Conservation (phyloP, 1,140 invertebrate genomes). For the Oedothorax gibbosus region DNA sequence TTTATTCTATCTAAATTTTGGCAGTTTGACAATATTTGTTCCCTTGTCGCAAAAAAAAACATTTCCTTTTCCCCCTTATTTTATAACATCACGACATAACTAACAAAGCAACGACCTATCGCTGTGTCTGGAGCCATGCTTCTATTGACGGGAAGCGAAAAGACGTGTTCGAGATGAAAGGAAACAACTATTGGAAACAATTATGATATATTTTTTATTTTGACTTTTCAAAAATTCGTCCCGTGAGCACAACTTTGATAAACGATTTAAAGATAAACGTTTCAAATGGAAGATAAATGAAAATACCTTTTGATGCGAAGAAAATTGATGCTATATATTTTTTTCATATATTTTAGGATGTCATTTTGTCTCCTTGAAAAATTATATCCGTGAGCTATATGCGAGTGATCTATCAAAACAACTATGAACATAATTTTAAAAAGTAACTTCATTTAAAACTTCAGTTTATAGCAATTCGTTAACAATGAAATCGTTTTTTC, state of each 20-base stretch:
- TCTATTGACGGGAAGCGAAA: background rate
- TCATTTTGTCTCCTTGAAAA: background rate
- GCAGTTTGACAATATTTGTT: constrained; percentile 37
- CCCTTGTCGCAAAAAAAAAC: background rate
- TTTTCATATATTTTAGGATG: constrained; percentile 1
- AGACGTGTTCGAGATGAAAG: background rate
- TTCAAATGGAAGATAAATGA: constrained; percentile 19
- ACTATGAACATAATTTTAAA: too few relatives aligned
- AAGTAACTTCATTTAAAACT: too few relatives aligned
- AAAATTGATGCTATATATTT: background rate
- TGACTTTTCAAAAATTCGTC: background rate
- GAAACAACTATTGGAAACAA: constrained; percentile 30
- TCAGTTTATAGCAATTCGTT: too few relatives aligned
- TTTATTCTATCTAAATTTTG: constrained; percentile 1
- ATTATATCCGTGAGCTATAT: too few relatives aligned
- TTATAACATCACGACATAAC: constrained; percentile 9
- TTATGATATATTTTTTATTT: constrained; percentile 20
- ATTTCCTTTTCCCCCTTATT: constrained; percentile 4
- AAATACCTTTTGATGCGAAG: background rate
- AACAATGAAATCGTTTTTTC: too few relatives aligned
- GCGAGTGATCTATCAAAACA: too few relatives aligned
- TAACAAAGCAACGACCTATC: constrained; percentile 28
- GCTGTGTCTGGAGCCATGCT: constrained; percentile 12
- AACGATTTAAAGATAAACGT: constrained; percentile 16
- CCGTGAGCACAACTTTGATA: constrained; percentile 9